A percentile compares a stretch with the other conserved stretches of the same genome.
phyloP scores from a whole-genome alignment of 1,140 invertebrate genomes.

The Monomorium pharaonis region DNA sequence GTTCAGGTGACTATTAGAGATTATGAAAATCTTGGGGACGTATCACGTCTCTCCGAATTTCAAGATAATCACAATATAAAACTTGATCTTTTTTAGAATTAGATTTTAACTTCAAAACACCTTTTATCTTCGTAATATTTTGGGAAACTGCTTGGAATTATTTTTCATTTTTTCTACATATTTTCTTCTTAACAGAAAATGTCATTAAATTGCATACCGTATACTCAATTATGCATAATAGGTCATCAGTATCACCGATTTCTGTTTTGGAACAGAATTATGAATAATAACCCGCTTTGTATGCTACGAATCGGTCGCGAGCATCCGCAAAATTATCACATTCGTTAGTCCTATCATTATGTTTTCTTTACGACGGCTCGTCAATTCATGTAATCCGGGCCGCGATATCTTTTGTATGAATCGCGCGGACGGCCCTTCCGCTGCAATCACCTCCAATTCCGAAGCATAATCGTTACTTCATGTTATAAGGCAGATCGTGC shows the following conservation, averaged over 20 bases:
- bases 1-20: conserved; percentile 79
- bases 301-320: neutral
- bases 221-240: neutral
- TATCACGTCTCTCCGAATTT: neutral
- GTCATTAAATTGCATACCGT: neutral
- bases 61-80: neutral
- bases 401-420: conserved; percentile 15
- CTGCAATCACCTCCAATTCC: neutral
- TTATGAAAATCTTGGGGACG: neutral
- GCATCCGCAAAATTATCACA: conserved; percentile 5
- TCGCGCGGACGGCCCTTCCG: neutral
- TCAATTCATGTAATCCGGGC: neutral
- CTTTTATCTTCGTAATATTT: neutral
- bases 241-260: neutral
- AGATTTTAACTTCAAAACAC: neutral
- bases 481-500: conserved; percentile 89
- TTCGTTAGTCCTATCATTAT: conserved; percentile 9
- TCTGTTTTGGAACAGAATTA: neutral
- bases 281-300: conserved; percentile 4
- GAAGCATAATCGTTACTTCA: conserved; percentile 62
- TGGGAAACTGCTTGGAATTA: neutral
- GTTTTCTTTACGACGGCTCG: neutral
- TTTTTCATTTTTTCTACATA: neutral
- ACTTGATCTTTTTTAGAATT: no score
- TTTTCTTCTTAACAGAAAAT: neutral